phyloP scores from a whole-genome alignment of 1,140 invertebrate genomes.

The Papilio polyxenes region DNA sequence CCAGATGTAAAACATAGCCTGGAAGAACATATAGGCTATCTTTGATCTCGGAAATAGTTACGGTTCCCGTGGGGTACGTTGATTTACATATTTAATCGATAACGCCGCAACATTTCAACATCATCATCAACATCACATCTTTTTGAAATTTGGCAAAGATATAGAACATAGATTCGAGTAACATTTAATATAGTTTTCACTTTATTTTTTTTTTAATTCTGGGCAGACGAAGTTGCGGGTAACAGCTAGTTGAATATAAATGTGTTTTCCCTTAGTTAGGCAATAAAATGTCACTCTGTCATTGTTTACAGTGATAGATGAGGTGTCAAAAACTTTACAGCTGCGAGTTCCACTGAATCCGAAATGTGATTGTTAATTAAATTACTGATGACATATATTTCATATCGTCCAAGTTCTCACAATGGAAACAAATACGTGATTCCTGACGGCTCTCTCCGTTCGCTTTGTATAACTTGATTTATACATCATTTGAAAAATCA shows the following conservation, averaged over 20 bases:
- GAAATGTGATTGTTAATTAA: constrained; percentile 23
- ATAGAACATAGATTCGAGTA: no score
- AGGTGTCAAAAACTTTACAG: constrained; percentile 10
- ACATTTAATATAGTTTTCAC: no score
- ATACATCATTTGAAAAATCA: not conserved
- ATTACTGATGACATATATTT: constrained; percentile 16
- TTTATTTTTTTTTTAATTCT: no score
- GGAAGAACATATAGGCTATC: no score
- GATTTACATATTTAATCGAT: no score
- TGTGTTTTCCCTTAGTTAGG: not conserved
- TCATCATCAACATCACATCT: no score
- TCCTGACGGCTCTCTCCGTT: not conserved
- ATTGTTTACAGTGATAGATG: constrained; percentile 14
- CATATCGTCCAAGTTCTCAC: not conserved
- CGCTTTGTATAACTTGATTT: constrained; percentile 22
- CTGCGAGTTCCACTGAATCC: constrained; percentile 1
- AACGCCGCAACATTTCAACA: no score
- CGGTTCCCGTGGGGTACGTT: no score
- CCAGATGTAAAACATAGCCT: no score
- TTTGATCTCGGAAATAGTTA: no score
- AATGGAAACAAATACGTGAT: not conserved
- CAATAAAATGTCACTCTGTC: constrained; percentile 24
- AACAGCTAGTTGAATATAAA: not conserved
- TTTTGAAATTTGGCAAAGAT: no score
- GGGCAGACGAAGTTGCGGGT: not conserved